Base-by-base conservation (phyloP, 2,797 vertebrate genomes). In the Spea hammondii region DNA sequence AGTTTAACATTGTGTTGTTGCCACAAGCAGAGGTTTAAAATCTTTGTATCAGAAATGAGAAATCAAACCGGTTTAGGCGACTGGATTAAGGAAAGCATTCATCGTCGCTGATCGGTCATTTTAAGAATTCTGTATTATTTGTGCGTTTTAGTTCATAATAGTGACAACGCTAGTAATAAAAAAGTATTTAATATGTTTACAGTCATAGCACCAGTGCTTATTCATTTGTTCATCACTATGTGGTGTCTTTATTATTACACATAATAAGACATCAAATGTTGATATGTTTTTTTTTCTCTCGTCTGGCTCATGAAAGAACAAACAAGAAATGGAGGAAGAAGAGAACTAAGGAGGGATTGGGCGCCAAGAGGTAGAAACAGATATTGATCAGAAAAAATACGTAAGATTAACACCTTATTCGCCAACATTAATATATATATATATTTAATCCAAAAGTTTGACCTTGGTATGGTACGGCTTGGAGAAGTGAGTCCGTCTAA, bases 201-300 rank as follows among this genome's bases (percentile, higher is more conserved):
- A 78, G 55, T 77, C 70, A 77, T 82, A 82, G 80, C 80, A 82
- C 80, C 80, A 69, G 74, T 76, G 74, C 74, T 68, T 72, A 67
- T 77, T 68, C 77, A 13, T 82, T 77, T 80, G 59, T 82, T 78
- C 57, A 82, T 77, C 75, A 82, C 64, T 48, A 67, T 73, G 73
- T 77, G 75, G 57, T 82, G 75, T 72, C 80, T 82, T 82, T 82
- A 82, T 82, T 82, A 70, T 73, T 65, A 77, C 54, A 74, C 64
- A 74, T 49, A 80, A 79, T 68, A 69, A 70, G 78, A 77, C 75
- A 73, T 50, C 57, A 68, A 77, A 69, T 10, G 50, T 47, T 74
- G 65, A 77, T 82, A 82, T 76, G 79, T 76, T 67, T 72, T 54
- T 51, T 75, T 71, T 46, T 48, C 60, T 68, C 60, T 72, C 9